Conservation (phyloP, 1,140 invertebrate species). For the Drepana arcuata region DNA sequence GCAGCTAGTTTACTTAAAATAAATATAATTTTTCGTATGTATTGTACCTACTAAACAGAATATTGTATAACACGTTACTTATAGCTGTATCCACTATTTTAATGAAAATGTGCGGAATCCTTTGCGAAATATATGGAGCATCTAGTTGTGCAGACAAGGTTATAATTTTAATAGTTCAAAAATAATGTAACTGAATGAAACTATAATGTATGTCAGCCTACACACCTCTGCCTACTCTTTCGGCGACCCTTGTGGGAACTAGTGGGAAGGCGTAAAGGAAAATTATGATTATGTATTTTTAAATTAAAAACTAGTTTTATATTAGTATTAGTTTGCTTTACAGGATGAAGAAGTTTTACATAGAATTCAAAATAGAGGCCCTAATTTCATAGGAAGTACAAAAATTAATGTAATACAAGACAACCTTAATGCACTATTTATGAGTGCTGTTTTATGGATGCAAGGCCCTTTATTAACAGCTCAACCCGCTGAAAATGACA, state of each 20-base stretch:
- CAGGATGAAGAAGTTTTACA: slow-evolving; percentile 37
- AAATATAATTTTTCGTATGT: too few relatives aligned
- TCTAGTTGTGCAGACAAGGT: slow-evolving; percentile 10
- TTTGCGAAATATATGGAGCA: slow-evolving; percentile 34
- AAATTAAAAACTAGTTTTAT: background rate
- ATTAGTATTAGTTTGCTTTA: slow-evolving; percentile 14
- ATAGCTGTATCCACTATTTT: too few relatives aligned
- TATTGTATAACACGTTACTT: too few relatives aligned
- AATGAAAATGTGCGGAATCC: slow-evolving; percentile 50
- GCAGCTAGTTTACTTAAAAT: too few relatives aligned
- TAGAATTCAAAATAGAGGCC: slow-evolving; percentile 54
- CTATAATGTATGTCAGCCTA: too few relatives aligned
- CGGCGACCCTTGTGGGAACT: too few relatives aligned
- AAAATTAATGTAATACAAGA: slow-evolving; percentile 14
- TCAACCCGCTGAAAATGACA: slow-evolving; percentile 53
- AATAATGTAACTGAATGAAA: too few relatives aligned
- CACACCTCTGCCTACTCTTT: too few relatives aligned
- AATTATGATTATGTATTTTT: background rate
- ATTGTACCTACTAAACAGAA: too few relatives aligned
- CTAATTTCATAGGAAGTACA: slow-evolving; percentile 26
- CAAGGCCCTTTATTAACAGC: slow-evolving; percentile 37
- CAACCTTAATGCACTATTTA: slow-evolving; percentile 25
- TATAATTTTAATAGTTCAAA: slow-evolving; percentile 12
- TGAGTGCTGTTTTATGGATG: slow-evolving; percentile 60
- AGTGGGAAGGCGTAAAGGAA: too few relatives aligned